Evolutionary conservation across 2,888 invertebrate species (phyloP).

Genomic region (Dyspetes luteomarginatus): DNA sequence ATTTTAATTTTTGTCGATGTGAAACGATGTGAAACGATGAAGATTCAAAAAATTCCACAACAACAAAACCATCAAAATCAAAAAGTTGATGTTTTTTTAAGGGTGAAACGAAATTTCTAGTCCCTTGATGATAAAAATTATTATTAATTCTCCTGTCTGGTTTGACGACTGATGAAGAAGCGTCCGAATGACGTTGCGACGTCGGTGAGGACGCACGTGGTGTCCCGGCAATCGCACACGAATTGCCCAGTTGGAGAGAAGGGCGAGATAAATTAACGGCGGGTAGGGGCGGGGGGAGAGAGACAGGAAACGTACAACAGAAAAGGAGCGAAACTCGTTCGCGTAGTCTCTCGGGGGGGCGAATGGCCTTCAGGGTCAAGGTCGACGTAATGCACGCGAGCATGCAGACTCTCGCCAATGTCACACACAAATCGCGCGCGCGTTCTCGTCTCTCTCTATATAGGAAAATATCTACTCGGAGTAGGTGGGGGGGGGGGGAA

Average conservation of each 20-base stretch:
- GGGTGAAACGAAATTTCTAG: too few relatives aligned
- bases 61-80: too few relatives aligned
- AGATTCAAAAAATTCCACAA: too few relatives aligned
- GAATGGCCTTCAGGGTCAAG: slow-evolving; percentile 64
- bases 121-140: too few relatives aligned
- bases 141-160: background rate
- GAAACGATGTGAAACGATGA: too few relatives aligned
- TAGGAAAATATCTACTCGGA: background rate
- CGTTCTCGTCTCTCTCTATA: background rate
- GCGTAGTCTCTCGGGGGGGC: slow-evolving; percentile 57
- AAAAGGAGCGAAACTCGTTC: slow-evolving; percentile 64
- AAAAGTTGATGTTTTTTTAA: too few relatives aligned
- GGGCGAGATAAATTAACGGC: too few relatives aligned
- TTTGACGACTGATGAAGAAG: background rate
- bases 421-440: slow-evolving; percentile 42
- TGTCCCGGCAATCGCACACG: slow-evolving; percentile 9
- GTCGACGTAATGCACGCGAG: slow-evolving; percentile 30
- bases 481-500: background rate
- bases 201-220: slow-evolving; percentile 5
- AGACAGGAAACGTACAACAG: slow-evolving; percentile 56
- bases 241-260: background rate
- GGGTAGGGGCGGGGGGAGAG: slow-evolving; percentile 27
- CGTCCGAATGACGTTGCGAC: background rate
- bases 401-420: slow-evolving; percentile 37
- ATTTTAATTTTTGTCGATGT: too few relatives aligned